Evolutionary conservation across 2,888 invertebrate genomes (phyloP), one percentile per base, ranked within the genome.

Genomic region (Ectropis crepuscularia): DNA sequence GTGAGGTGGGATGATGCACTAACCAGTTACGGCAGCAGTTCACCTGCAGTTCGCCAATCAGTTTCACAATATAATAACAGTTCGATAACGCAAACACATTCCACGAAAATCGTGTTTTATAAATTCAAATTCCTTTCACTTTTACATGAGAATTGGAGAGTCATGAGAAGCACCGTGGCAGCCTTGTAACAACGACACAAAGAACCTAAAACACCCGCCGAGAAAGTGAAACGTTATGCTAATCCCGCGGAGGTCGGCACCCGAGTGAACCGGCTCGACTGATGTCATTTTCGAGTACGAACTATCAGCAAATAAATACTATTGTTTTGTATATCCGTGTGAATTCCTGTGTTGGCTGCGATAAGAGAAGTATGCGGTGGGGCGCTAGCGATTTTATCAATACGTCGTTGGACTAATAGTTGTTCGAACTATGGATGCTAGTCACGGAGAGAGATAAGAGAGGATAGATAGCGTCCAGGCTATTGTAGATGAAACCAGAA

Each of bases 221-320:
- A 48, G 63, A 68, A 66, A 71, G 71, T 65, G 69, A 61, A 61
- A 59, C 63, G 61, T 37, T 57, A 65, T 67, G 70, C 55, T 63
- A 71, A 71, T 69, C 48, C 61, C 28, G 50, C 53, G 37, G 55
- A 61, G 51, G 55, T 45, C 63, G 57, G 60, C 5, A 28, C 16
- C 16, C 16, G 16, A 28, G 16, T 28, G 16, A 28, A 28, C 16
- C 5, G 6, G 11, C 50, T 50, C 7, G 28, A 50, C 49, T 38
- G 49, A 38, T 50, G 38, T 38, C 38, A 39, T 38, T 50, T 28
- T 38, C 9, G 10, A 9, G 41, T 7, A 41, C 41, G 41, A 8
- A 28, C 16, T 28, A 28, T 28, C 16, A 28, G 16, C 16, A 28
- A 28, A 28, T 28, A 28, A 28, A 28, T 28, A 28, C 16, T 28